Percentiles rank a stretch among this genome's conserved stretches.
phyloP scores from a whole-genome alignment of 2,113 vertebrate species.

The Spermophilus dauricus region DNA sequence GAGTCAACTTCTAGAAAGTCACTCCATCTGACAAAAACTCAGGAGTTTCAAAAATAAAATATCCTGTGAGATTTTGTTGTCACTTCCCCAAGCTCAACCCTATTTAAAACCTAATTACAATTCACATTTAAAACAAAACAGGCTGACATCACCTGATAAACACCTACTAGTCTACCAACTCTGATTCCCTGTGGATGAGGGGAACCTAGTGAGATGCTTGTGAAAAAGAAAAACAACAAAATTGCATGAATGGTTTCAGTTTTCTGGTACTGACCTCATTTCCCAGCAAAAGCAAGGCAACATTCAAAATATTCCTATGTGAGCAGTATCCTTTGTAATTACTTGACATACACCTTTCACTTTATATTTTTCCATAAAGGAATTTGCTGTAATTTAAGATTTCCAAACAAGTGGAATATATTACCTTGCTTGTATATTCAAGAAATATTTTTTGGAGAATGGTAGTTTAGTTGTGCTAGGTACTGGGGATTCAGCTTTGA shows the following conservation, averaged over 20 bases:
- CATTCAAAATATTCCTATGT: not conserved
- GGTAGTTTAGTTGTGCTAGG: not conserved
- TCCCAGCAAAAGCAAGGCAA: not conserved
- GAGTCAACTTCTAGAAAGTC: not conserved
- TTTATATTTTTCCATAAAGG: not conserved
- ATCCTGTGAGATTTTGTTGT: not conserved
- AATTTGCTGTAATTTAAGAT: not conserved
- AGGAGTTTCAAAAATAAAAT: slow-evolving; percentile 16
- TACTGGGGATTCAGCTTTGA: not conserved
- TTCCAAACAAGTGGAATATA: not conserved
- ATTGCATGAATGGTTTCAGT: not conserved
- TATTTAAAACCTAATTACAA: slow-evolving; percentile 53
- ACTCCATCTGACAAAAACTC: not conserved
- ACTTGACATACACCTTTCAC: not conserved
- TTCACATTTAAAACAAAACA: slow-evolving; percentile 27
- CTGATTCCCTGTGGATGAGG: not conserved
- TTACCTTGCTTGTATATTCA: not conserved
- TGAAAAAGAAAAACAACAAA: not conserved
- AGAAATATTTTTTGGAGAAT: not conserved
- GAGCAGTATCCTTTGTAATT: not conserved
- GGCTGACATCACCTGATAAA: slow-evolving; percentile 2
- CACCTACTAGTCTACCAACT: slow-evolving; percentile 14
- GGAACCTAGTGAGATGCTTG: not conserved
- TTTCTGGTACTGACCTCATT: not conserved
- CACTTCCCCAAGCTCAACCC: not conserved